Evolutionary conservation across 2,888 invertebrate species (phyloP), one percentile per base, ranked within the genome.

Genomic region (Hydriomena furcata): DNA sequence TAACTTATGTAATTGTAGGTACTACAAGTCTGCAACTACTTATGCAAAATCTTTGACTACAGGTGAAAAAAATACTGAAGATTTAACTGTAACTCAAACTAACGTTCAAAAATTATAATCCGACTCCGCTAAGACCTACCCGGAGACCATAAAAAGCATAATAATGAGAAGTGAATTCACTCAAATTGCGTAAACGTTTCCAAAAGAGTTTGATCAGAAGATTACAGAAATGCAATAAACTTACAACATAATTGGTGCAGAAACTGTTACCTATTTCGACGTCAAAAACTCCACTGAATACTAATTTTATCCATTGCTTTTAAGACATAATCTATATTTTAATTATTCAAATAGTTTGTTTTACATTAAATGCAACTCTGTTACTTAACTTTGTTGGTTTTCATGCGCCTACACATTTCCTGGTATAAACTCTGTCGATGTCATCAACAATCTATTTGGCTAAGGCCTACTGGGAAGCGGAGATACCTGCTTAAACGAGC

Each of bases 291-390:
- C 36, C 35, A 42, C 35, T 17, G 20, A 32, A 34, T 20, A 55
- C 48, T 40, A 52, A 58, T 46, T 55, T 17, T 13, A 24, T 12
- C n/a, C 48, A 38, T 43, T 23, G 43, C 52, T 41, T 52, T 46
- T 40, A 17, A 49, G 30, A 52, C 45, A 38, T 36, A 49, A 45
- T 45, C 47, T 27, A 48, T 55, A 60, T 56, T 41, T 55, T 55
- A 56, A 20, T 41, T 6, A 49, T 61, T 52, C 34, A 48, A 52
- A 53, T 40, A 31, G 47, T 52, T 58, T 43, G 31, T 37, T 51
- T 34, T 23, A 8, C 54, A 47, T 55, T 50, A 54, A 52, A 20
- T 35, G 12, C 32, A 25, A 25, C 30, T 17, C 32, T 34, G 25
- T 41, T 47, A 36, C n/a, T 17, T 41, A 32, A 45, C 34, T 28